phyloP scores from a whole-genome alignment of 2,797 vertebrate genomes.

The Semaprochilodus insignis region DNA sequence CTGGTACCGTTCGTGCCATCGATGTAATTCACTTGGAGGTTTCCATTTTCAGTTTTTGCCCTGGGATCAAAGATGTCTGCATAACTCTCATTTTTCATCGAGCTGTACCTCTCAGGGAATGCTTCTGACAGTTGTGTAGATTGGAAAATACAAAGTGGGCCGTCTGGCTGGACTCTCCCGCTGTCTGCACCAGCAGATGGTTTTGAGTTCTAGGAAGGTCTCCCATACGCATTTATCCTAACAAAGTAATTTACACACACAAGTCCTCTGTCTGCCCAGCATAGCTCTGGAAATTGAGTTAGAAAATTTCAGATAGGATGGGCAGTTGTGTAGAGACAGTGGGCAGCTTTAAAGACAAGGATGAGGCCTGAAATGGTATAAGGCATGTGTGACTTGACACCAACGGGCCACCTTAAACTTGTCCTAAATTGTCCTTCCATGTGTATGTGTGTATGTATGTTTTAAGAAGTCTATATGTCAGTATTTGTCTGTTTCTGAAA shows the following conservation, averaged over 20 bases:
- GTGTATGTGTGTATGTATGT: not conserved
- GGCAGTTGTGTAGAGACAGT: not conserved
- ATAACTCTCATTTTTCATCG: constrained; percentile 21
- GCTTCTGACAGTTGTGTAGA: not conserved
- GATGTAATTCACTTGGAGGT: not conserved
- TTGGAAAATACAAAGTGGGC: not conserved
- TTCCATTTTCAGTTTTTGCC: not conserved
- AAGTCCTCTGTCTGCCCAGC: constrained; percentile 21
- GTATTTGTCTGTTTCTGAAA: not conserved
- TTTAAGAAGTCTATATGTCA: not conserved
- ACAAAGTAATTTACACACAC: constrained; percentile 39
- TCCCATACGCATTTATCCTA: constrained; percentile 21
- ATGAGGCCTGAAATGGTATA: not conserved
- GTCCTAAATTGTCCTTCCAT: too few relatives aligned
- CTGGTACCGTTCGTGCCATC: constrained; percentile 7
- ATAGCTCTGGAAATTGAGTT: constrained; percentile 39
- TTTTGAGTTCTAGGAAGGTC: constrained; percentile 8
- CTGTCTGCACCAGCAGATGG: not conserved
- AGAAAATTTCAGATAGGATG: constrained; percentile 5
- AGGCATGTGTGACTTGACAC: too few relatives aligned
- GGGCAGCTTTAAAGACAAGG: not conserved
- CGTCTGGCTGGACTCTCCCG: not conserved
- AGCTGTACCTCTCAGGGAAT: not conserved
- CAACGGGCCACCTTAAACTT: too few relatives aligned
- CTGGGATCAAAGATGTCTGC: constrained; percentile 23